Evolutionary conservation across 1,140 invertebrate genomes (phyloP).

Genomic region (Heliconius melpomene): DNA sequence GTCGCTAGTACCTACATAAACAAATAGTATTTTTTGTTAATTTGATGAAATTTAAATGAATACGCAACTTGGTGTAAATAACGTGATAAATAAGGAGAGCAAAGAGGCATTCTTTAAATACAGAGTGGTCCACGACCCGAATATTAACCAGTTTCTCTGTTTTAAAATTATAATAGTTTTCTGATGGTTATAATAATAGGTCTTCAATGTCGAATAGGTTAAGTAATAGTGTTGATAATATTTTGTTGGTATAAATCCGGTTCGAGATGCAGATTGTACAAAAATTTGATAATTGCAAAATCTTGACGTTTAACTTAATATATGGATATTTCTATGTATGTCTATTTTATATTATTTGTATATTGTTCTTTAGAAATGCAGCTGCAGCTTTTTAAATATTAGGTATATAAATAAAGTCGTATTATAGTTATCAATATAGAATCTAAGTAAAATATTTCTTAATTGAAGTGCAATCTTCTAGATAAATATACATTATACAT

Average conservation of each 20-base stretch:
- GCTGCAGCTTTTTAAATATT: too few species aligned
- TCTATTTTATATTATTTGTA: too few species aligned
- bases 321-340: too few species aligned
- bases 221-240: conserved; percentile 5
- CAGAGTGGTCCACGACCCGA: background rate
- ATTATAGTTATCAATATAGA: background rate
- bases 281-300: background rate
- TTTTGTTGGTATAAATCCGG: background rate
- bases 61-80: background rate
- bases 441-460: background rate
- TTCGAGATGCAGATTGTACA: background rate
- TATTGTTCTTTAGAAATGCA: too few species aligned
- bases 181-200: background rate
- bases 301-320: background rate
- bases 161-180: conserved; percentile 4
- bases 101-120: background rate
- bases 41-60: too few species aligned
- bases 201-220: conserved; percentile 7
- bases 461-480: background rate
- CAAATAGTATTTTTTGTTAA: too few species aligned
- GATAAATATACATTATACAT: background rate
- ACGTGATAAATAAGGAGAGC: background rate
- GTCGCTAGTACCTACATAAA: too few species aligned
- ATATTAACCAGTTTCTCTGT: conserved; percentile 6
- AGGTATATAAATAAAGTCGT: too few species aligned